Base-by-base conservation (phyloP, 2,797 vertebrate species). In the Alcedo atthis region DNA sequence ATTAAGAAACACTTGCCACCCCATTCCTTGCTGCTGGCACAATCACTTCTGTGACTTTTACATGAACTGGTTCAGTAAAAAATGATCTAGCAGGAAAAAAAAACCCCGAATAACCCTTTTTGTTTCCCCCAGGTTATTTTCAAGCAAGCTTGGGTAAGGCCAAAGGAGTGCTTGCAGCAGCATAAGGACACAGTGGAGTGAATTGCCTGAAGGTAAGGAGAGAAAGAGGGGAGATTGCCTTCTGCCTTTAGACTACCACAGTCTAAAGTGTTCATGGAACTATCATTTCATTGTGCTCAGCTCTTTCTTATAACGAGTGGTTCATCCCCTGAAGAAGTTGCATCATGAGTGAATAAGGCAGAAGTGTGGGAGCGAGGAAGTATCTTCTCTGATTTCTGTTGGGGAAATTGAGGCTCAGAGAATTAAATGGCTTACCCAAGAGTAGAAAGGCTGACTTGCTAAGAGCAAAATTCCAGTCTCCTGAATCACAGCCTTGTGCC, bases 401-500 rank as follows among this genome's bases (percentile, higher is more conserved):
- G 81, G 85, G 88, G 94, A 94, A 95, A 80, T 86, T 61, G 78
- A 86, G 58, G 90, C 71, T 89, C 64, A 62, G 73, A 71, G 80
- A 91, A 89, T 83, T 43, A 71, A 89, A 53, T 5, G 4, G 54
- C 77, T 92, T 96, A 85, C 91, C 63, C 63, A 92, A 95, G 67
- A 75, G 89, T 51, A 89, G 73, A 73, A 83, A 59, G 85, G 57
- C 51, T 85, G 67, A 54, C 66, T 92, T 92, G 94, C 90, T 79
- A 94, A 89, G 71, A 91, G 81, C 71, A 25, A 62, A 25, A 91
- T 95, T 92, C 96, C 95, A 87, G 42, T 61, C 78, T 80, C 68
- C 54, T 95, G 94, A 96, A 74, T 96, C 91, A 88, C 12, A 45
- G 69, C 83, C 83, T 68, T 92, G 81, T 78, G 93, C 94, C 75